Evolutionary conservation across 2,888 invertebrate genomes (phyloP), one percentile per base, ranked within the genome.

Genomic region (Oeneis ivallda): DNA sequence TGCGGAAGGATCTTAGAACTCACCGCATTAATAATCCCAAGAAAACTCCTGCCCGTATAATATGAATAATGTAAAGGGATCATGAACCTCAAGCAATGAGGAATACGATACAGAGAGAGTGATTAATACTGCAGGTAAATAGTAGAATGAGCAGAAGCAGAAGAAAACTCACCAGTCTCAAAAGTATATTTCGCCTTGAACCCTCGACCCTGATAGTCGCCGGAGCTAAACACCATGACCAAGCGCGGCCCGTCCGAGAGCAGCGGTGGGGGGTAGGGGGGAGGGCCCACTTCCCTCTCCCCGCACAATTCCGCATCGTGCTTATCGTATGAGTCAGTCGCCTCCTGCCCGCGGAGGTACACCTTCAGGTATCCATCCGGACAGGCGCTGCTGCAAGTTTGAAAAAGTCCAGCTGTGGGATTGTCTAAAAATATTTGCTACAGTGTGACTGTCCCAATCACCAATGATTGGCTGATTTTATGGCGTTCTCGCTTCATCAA

Each of bases 271-370:
- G 97, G 97, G 79, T 95, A 94, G 64, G 93, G 93, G 0, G 81
- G 80, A 13, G 74, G 72, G 5, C 79, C 84, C 32, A 11, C 52
- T 19, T 61, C 61, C 15, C 10, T 41, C 75, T 95, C 94, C 13
- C 98, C 98, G 84, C 98, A 99, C 80, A 98, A 93, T 85, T 97
- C 97, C 76, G 97, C 95, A 86, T 98, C 98, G 83, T 97, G 97
- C 88, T 98, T 98, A 84, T 98, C 98, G 82, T 97, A 97, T 49
- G 97, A 96, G 85, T 97, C 97, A 62, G 96, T 96, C 43, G 96
- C 96, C 87, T 98, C 98, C 86, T 98, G 98, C 2, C 98, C 98
- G 80, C 97, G 97, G 64, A 98, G 92, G 91, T 98, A 98, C 71
- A 98, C 93, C 87, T 98, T 97, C 73, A 98, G 90, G 85, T 97